phyloP scores from a whole-genome alignment of 2,888 invertebrate species.

The Odontothrips loti region DNA sequence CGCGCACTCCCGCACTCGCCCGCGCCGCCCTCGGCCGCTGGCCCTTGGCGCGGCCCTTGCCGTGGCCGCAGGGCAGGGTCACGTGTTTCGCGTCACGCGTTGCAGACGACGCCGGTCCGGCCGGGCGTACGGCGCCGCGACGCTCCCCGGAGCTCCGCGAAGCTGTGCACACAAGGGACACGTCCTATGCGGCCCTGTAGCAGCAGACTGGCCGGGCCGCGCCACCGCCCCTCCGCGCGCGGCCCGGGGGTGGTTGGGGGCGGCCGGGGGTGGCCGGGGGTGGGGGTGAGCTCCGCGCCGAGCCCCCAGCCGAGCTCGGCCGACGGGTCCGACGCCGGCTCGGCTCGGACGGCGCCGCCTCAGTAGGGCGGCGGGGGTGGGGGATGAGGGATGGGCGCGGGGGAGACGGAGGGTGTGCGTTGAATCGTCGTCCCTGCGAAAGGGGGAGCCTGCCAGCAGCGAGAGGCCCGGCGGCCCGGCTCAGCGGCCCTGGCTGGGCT shows the following conservation, averaged over 20 bases:
- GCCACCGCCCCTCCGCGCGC: not conserved
- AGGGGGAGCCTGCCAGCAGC: not conserved
- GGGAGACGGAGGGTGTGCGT: not conserved
- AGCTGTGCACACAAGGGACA: not conserved
- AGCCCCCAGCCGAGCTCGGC: not conserved
- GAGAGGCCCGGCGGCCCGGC: not conserved
- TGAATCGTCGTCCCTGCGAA: not conserved
- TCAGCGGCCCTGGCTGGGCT: no score
- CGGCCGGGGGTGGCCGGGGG: not conserved
- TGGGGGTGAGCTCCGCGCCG: not conserved
- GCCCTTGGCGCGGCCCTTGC: no score
- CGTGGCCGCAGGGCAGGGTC: no score
- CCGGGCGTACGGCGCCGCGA: not conserved
- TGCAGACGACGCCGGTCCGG: not conserved
- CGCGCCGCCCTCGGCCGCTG: not conserved
- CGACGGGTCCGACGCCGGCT: not conserved
- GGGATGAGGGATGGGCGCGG: not conserved
- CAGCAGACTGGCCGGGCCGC: slow-evolving; percentile 22
- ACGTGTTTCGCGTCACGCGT: not conserved
- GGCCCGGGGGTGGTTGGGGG: not conserved
- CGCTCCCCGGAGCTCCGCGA: not conserved
- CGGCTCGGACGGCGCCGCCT: slow-evolving; percentile 19
- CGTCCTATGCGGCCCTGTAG: not conserved
- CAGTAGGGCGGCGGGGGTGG: not conserved
- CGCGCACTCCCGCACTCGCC: not conserved